Evolutionary conservation across 2,797 vertebrate genomes (phyloP).

Genomic region (Sebastes hopkinsi): DNA sequence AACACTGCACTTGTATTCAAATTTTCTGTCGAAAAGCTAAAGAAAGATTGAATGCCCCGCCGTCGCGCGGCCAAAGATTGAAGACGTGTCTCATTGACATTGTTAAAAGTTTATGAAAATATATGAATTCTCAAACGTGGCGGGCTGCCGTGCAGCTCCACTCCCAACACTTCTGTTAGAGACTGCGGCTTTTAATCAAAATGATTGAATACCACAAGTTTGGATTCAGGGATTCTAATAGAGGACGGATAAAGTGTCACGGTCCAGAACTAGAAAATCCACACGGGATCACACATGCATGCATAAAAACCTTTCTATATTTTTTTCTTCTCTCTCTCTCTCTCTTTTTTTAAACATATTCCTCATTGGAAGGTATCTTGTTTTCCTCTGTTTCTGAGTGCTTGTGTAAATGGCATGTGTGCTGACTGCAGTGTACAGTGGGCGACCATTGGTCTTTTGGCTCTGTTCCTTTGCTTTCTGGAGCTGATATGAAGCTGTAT

Average conservation of each 20-base stretch:
- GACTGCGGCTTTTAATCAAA: constrained; percentile 99
- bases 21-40: constrained; percentile 98
- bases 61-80: constrained; percentile 97
- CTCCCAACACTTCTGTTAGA: constrained; percentile 98
- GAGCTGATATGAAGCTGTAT: constrained; percentile 89
- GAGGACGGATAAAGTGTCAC: constrained; percentile 82
- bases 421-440: constrained; percentile 46
- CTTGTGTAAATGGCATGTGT: constrained; percentile 81
- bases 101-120: constrained; percentile 99
- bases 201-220: constrained; percentile 99
- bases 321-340: not conserved
- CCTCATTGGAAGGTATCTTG: constrained; percentile 65
- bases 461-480: constrained; percentile 86
- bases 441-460: constrained; percentile 87
- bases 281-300: constrained; percentile 79
- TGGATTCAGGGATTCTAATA: constrained; percentile 92
- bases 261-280: constrained; percentile 76
- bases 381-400: constrained; percentile 47
- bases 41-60: constrained; percentile 99
- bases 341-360: constrained; percentile 52
- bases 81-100: constrained; percentile 97
- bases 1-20: constrained; percentile 97
- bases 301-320: constrained; percentile 67
- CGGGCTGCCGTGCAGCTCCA: constrained; percentile 91
- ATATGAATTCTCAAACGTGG: constrained; percentile 98